phyloP scores from a whole-genome alignment of 2,888 invertebrate species.

The Lithophane semibrunnea region DNA sequence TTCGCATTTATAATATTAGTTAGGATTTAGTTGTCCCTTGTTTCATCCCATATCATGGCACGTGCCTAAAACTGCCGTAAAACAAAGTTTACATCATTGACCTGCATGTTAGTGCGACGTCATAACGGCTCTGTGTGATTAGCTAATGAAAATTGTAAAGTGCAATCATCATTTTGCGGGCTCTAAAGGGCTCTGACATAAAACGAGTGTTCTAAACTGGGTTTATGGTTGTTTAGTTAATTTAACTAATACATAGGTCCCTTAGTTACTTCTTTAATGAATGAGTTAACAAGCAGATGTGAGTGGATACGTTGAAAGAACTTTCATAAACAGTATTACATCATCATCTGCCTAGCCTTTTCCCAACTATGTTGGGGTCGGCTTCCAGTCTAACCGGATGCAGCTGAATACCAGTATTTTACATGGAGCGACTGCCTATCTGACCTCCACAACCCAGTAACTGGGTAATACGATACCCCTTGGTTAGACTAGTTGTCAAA shows the following conservation, averaged over 20 bases:
- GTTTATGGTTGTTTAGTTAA: constrained; percentile 27
- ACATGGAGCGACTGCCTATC: too few relatives aligned
- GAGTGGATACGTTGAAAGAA: not conserved
- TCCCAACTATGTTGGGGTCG: too few relatives aligned
- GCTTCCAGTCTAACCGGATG: too few relatives aligned
- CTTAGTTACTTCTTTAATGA: not conserved
- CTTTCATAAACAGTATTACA: not conserved
- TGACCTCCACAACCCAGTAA: too few relatives aligned
- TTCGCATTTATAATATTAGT: too few relatives aligned
- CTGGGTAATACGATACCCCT: too few relatives aligned
- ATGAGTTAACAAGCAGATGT: not conserved
- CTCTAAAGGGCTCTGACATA: constrained; percentile 34
- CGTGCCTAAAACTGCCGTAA: constrained; percentile 27
- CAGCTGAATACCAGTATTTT: too few relatives aligned
- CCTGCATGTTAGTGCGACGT: constrained; percentile 43
- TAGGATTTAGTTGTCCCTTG: not conserved
- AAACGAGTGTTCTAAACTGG: constrained; percentile 38
- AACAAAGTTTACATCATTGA: constrained; percentile 50
- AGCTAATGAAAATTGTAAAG: constrained; percentile 56
- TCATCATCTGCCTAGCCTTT: too few relatives aligned
- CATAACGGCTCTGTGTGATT: constrained; percentile 6
- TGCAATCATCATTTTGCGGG: constrained; percentile 54
- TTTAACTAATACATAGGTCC: constrained; percentile 14
- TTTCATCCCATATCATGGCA: not conserved
- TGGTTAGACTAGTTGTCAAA: too few relatives aligned